Base-by-base conservation (phyloP, 2,888 invertebrate genomes). In the Platypus cylindrus region DNA sequence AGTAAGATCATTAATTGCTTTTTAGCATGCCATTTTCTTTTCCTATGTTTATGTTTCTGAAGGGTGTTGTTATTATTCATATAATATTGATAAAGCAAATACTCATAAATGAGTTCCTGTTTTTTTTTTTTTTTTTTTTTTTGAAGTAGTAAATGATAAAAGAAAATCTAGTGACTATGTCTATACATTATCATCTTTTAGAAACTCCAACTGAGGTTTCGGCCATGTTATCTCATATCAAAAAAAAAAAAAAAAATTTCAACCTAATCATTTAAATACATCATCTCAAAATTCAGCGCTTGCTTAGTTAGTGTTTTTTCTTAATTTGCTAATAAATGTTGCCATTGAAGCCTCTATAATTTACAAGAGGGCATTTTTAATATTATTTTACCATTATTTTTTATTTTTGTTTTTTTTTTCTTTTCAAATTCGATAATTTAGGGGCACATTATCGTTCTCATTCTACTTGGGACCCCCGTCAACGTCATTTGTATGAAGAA, bases 381-480 rank as follows among this genome's bases (percentile, higher is more conserved):
- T 8, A 13, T 30, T 25, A 20, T 33, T n/a, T n/a, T n/a, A n/a
- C n/a, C n/a, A n/a, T n/a, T n/a, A n/a, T n/a, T n/a, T n/a, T n/a
- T n/a, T n/a, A n/a, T n/a, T n/a, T n/a, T n/a, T 41, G 31, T 22
- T 34, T 34, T 41, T 41, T 41, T 41, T 41, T 36, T 41, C 32
- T 23, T 40, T 36, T 37, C 34, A 37, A 14, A 37, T 40, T 37
- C 37, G 37, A 40, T 30, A 43, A 43, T 43, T 41, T 60, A 62
- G 61, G 61, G 55, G 56, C 58, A 50, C 62, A 62, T 57, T 63
- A 62, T 56, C 62, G 62, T 48, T 55, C 60, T 60, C 75, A 76
- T 65, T 79, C 84, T 35, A 87, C 87, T 58, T 87, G 87, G 87
- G 86, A 87, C 67, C 87, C 87, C 48, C 72, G 85, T 46, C 41